Evolutionary conservation across 64 coral and sea anemone species (phyloP).

Genomic region (Montipora sp.): DNA sequence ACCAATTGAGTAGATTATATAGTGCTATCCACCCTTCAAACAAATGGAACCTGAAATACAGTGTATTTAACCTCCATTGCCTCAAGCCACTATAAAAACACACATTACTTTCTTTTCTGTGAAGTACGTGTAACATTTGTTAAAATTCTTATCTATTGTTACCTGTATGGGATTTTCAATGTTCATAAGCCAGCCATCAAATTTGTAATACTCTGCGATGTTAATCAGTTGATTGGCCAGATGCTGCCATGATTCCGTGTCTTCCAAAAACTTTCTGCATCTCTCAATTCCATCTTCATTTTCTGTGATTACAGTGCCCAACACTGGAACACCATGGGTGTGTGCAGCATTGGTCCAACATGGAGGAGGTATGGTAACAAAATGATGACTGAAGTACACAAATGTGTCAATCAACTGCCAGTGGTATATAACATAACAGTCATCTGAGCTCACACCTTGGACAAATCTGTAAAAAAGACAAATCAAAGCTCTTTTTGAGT

Average conservation of each 20-base stretch:
- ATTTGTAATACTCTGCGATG: conserved; percentile 96
- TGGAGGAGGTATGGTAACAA: conserved; percentile 94
- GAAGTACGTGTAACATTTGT: too few species aligned
- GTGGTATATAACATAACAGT: conserved; percentile 91
- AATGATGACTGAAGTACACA: conserved; percentile 99
- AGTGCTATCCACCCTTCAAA: too few species aligned
- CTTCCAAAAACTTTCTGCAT: conserved; percentile 78
- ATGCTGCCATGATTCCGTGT: conserved; percentile 46
- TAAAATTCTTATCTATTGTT: background rate
- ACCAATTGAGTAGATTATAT: too few species aligned
- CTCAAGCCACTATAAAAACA: too few species aligned
- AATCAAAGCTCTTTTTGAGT: background rate
- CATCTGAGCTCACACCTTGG: conserved; percentile 74
- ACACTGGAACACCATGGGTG: conserved; percentile 87
- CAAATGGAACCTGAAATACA: too few species aligned
- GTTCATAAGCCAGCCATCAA: conserved; percentile 98
- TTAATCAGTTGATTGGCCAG: conserved; percentile 85
- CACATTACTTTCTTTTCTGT: too few species aligned
- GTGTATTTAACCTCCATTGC: too few species aligned
- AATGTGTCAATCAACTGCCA: conserved; percentile 97
- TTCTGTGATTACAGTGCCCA: conserved; percentile 96
- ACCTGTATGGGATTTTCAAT: conserved; percentile 99
- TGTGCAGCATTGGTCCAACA: conserved; percentile 99
- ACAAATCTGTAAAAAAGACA: conserved; percentile 78
- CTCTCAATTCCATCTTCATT: conserved; percentile 76